Conservation (phyloP, 2,888 invertebrate species). For the Nephrotoma guestfalica region DNA sequence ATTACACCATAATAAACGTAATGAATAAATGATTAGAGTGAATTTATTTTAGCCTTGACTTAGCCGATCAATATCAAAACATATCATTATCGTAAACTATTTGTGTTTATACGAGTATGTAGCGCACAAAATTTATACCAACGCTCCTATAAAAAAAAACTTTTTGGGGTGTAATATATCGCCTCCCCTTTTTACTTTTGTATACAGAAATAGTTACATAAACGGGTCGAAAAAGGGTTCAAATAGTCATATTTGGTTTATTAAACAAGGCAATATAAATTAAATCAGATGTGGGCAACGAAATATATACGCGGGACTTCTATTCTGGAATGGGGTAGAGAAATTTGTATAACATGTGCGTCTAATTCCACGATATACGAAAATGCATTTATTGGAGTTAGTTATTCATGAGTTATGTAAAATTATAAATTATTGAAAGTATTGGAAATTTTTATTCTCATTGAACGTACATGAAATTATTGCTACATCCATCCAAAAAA, state of each 20-base stretch:
- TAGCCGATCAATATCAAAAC: neutral
- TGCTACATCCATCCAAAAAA: too few relatives aligned
- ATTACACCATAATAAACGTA: neutral
- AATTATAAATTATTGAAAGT: too few relatives aligned
- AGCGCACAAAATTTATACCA: neutral
- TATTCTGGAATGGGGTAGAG: too few relatives aligned
- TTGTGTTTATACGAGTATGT: neutral
- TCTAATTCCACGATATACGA: too few relatives aligned
- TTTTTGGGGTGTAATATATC: neutral
- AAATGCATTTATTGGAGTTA: too few relatives aligned
- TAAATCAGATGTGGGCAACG: too few relatives aligned
- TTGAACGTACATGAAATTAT: too few relatives aligned
- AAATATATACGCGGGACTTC: too few relatives aligned
- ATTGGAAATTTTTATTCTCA: too few relatives aligned
- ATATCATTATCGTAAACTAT: neutral
- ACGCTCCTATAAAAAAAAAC: neutral
- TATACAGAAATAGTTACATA: neutral
- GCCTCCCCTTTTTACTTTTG: neutral
- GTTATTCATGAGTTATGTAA: too few relatives aligned
- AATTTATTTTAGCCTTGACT: neutral
- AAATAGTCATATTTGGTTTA: neutral
- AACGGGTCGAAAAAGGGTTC: neutral
- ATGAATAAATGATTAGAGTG: neutral
- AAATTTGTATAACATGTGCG: too few relatives aligned
- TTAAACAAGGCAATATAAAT: too few relatives aligned